Evolutionary conservation across 1,140 invertebrate species (phyloP), one percentile per base, ranked within the genome.

Genomic region (Pemphigus obesinymphae): DNA sequence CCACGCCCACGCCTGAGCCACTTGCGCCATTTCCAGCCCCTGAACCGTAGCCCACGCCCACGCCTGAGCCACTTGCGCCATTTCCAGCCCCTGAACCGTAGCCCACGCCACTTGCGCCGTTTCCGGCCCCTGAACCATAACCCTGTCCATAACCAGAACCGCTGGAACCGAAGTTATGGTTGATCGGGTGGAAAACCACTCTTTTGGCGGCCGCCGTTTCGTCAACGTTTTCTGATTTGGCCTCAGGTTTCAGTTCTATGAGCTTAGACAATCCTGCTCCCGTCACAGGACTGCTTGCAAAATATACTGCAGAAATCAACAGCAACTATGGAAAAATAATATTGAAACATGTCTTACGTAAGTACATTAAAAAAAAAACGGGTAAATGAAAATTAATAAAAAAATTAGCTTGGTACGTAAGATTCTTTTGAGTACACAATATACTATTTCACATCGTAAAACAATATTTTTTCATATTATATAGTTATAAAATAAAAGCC

Each of bases 11-110:
- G 0, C 78, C 37, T 4, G 17, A 23, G 3, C 66, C 66, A 23
- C 40, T 15, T 3, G 1, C 37, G n/a, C 66, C 8, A 23, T 20
- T n/a, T 17, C 63, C 37, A 83, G 83, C 85, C 82, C 82, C 85
- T 84, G 85, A 86, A 84, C 87, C 86, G 85, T 84, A 84, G 83
- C 82, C 85, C 84, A 85, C 84, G 83, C 84, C 73, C 26, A 31
- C 26, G 6, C 73, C 75, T 3, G 15, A 4, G 48, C 48, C 43
- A 11, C 43, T 11, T 45, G 43, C 43, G 43, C 8, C 43, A 13
- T 45, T 45, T 11, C 43, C 43, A 11, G 43, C 8, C 13, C 43
- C 43, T 45, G 43, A 45, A 45, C 43, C 43, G 43, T 45, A 45
- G 13, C 43, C 43, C 8, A 13, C 10, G 10, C 43, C 43, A 45